These are phyloP conservation scores for Ophiothrix spiculata DNA, from an alignment of 35 echinoderm and acorn worm genomes.

Conservation along the genomic window DNA sequence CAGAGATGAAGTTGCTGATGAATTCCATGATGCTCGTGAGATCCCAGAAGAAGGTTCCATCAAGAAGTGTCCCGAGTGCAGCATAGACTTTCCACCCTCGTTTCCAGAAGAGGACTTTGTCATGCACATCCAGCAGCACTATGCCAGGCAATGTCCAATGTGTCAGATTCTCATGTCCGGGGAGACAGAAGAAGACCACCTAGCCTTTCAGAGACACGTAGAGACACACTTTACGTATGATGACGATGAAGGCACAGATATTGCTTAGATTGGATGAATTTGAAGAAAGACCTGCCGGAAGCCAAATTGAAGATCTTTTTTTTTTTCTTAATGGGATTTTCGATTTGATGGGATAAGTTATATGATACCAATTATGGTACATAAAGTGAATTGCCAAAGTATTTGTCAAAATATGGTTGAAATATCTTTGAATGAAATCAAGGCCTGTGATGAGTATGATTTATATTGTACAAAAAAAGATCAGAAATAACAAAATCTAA, in stretches of 20 bases:
- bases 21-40: slow-evolving; percentile 34
- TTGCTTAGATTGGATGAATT: no score
- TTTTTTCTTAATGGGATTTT: no score
- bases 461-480: no score
- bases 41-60: not conserved
- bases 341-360: no score
- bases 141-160: slow-evolving; percentile 51
- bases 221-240: slow-evolving; percentile 36
- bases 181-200: slow-evolving; percentile 11
- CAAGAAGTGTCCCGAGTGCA: slow-evolving; percentile 27
- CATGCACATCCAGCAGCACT: slow-evolving; percentile 53
- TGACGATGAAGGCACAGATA: not conserved
- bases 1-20: slow-evolving; percentile 29
- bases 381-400: no score
- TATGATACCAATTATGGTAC: no score
- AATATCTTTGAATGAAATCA: no score
- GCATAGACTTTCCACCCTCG: slow-evolving; percentile 34
- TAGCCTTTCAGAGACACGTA: slow-evolving; percentile 47
- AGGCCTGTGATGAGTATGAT: no score
- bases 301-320: no score
- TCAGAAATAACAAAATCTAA: no score
- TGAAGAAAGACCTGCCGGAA: no score
- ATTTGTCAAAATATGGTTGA: no score
- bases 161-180: slow-evolving; percentile 41
- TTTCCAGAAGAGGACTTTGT: slow-evolving; percentile 50